phyloP scores from a whole-genome alignment of 1,140 invertebrate genomes.

The Drosophila burlai region DNA sequence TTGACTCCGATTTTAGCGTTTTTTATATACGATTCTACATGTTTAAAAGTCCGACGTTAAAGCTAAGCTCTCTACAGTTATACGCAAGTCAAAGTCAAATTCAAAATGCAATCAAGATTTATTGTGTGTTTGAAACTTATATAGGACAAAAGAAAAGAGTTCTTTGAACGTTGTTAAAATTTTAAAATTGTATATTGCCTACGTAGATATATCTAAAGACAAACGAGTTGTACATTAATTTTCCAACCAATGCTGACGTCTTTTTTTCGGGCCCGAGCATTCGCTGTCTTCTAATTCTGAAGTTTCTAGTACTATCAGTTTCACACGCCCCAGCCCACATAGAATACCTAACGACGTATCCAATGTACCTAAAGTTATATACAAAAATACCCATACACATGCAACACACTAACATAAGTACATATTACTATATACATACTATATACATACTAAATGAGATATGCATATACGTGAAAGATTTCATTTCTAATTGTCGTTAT shows the following conservation, averaged over 20 bases:
- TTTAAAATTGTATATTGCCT: slow-evolving; percentile 70
- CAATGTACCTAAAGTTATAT: slow-evolving; percentile 73
- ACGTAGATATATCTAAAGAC: slow-evolving; percentile 50
- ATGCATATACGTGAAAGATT: slow-evolving; percentile 58
- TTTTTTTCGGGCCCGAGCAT: slow-evolving; percentile 25
- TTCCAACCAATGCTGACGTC: slow-evolving; percentile 31
- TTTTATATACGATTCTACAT: slow-evolving; percentile 66
- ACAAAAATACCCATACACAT: slow-evolving; percentile 51
- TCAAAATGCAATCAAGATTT: slow-evolving; percentile 36
- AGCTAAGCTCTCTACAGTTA: slow-evolving; percentile 68
- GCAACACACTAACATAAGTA: slow-evolving; percentile 50
- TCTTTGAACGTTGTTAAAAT: slow-evolving; percentile 73
- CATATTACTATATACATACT: slow-evolving; percentile 46
- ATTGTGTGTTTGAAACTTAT: slow-evolving; percentile 60
- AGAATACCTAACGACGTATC: slow-evolving; percentile 70
- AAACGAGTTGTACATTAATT: slow-evolving; percentile 55
- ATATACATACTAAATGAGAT: slow-evolving; percentile 42
- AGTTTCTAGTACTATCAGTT: slow-evolving; percentile 24
- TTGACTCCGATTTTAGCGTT: slow-evolving; percentile 70
- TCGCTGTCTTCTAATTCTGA: slow-evolving; percentile 27
- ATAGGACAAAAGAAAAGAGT: slow-evolving; percentile 24
- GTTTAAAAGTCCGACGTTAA: slow-evolving; percentile 36
- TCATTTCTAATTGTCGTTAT: slow-evolving; percentile 73
- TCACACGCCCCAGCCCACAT: slow-evolving; percentile 36
- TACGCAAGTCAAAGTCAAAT: slow-evolving; percentile 61